A percentile compares a stretch with the other conserved stretches of the same genome.
phyloP scores from a whole-genome alignment of 2,888 invertebrate species.

The Apoderus coryli region DNA sequence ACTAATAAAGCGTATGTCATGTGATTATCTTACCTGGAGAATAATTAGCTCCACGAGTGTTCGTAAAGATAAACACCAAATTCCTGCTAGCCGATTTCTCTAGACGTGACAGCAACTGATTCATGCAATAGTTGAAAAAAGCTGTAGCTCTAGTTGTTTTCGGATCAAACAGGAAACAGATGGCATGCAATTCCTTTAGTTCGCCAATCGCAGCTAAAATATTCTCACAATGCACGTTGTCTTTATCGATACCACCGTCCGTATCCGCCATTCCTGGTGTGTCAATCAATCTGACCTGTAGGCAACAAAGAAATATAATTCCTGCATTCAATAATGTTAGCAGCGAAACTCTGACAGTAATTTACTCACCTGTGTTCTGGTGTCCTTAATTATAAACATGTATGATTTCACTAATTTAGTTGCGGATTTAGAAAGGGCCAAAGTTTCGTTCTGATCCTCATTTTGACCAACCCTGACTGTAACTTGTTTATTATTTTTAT shows the following conservation, averaged over 20 bases:
- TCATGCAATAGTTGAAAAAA: conserved; percentile 26
- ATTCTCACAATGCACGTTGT: conserved; percentile 24
- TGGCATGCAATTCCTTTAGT: conserved; percentile 24
- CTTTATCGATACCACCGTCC: conserved; percentile 20
- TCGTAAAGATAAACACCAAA: conserved; percentile 28
- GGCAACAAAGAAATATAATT: too few relatives aligned
- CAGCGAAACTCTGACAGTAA: too few relatives aligned
- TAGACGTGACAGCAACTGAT: conserved; percentile 26
- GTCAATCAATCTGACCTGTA: conserved; percentile 26
- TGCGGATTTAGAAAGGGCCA: conserved; percentile 17
- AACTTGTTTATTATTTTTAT: conserved; percentile 19
- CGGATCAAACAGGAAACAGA: conserved; percentile 25
- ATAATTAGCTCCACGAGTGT: conserved; percentile 23
- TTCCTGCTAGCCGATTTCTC: conserved; percentile 27
- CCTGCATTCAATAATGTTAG: too few relatives aligned
- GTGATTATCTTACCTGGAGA: conserved; percentile 25
- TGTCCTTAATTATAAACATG: conserved; percentile 18
- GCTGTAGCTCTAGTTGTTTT: conserved; percentile 23
- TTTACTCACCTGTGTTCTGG: too few relatives aligned
- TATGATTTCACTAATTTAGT: conserved; percentile 21
- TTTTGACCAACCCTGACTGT: conserved; percentile 18
- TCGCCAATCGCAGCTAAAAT: conserved; percentile 24
- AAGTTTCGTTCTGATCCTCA: conserved; percentile 19
- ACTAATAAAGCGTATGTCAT: too few relatives aligned
- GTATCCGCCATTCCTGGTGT: conserved; percentile 27